These are phyloP conservation scores for Chionis minor DNA, from an alignment of 2,113 vertebrate genomes.

Conservation along the genomic window DNA sequence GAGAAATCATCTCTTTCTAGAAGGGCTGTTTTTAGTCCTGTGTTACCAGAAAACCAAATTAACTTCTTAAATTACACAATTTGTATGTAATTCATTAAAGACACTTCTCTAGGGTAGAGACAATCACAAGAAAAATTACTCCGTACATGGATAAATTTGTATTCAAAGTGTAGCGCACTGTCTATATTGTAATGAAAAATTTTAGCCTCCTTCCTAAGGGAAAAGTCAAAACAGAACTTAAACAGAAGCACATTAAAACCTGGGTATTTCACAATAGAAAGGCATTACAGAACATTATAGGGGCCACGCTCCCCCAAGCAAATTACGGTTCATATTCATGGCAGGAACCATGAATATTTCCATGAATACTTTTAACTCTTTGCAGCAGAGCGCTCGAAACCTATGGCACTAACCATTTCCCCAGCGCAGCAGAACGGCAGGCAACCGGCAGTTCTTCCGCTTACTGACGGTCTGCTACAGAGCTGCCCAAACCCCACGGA, in stretches of 20 bases:
- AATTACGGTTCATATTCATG: not conserved
- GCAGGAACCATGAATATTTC: not conserved
- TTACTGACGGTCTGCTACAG: accelerated
- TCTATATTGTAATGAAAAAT: slow-evolving; percentile 79
- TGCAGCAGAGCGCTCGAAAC: not conserved
- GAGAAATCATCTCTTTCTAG: slow-evolving; percentile 94
- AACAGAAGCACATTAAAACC: slow-evolving; percentile 72
- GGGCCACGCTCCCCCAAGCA: not conserved
- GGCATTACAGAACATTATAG: slow-evolving; percentile 41
- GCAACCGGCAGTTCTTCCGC: not conserved
- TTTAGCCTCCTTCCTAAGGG: slow-evolving; percentile 77
- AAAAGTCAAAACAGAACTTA: slow-evolving; percentile 72
- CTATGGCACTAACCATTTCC: accelerated
- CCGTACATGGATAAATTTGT: slow-evolving; percentile 80
- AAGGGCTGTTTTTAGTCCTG: slow-evolving; percentile 93
- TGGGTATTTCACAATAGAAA: slow-evolving; percentile 64
- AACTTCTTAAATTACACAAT: slow-evolving; percentile 87
- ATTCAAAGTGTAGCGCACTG: slow-evolving; percentile 74
- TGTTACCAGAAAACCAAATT: slow-evolving; percentile 87
- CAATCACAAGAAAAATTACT: slow-evolving; percentile 82
- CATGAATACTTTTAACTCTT: not conserved
- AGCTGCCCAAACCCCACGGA: not conserved
- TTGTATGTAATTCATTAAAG: slow-evolving; percentile 86
- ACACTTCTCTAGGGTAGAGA: slow-evolving; percentile 81
- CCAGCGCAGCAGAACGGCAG: not conserved